Percentiles rank a stretch among this genome's conserved stretches.
Evolutionary conservation across 2,888 invertebrate species (phyloP).

Genomic region (Cephus nigrinus): DNA sequence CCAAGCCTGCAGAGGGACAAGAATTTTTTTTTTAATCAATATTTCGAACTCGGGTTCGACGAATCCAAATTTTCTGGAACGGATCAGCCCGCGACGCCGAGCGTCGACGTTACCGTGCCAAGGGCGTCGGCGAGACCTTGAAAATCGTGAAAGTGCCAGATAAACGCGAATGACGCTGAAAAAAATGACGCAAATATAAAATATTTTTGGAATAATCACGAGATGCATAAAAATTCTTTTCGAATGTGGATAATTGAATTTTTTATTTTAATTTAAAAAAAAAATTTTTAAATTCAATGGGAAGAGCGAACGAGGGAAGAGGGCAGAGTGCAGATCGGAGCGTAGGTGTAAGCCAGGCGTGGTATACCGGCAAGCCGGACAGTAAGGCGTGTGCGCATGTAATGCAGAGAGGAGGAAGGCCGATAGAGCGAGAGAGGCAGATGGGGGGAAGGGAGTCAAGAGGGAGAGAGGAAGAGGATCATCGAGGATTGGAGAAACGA

Average conservation of each 20-base stretch:
- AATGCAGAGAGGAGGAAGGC: neutral
- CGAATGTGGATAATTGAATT: conserved; percentile 24
- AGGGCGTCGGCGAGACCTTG: neutral
- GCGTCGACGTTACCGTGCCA: neutral
- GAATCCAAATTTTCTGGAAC: conserved; percentile 7
- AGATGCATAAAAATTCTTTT: neutral
- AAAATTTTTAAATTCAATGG: neutral
- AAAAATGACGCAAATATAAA: too few species aligned
- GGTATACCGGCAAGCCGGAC: conserved; percentile 24
- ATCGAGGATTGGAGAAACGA: conserved; percentile 62
- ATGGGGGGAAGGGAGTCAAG: conserved; percentile 27
- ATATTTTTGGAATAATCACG: too few species aligned
- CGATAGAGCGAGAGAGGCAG: conserved; percentile 20
- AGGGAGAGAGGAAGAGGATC: conserved; percentile 43
- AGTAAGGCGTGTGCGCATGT: conserved; percentile 10
- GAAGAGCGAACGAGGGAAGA: neutral
- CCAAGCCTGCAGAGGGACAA: neutral
- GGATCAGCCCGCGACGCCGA: neutral
- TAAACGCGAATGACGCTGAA: too few species aligned
- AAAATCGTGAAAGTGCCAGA: neutral
- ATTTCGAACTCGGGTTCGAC: neutral
- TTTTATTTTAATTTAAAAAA: neutral
- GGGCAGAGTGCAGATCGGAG: conserved; percentile 6
- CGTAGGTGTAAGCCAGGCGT: conserved; percentile 42
- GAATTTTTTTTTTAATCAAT: neutral